Evolutionary conservation across 2,888 invertebrate species (phyloP).

Genomic region (Tetrapedia diversipes): DNA sequence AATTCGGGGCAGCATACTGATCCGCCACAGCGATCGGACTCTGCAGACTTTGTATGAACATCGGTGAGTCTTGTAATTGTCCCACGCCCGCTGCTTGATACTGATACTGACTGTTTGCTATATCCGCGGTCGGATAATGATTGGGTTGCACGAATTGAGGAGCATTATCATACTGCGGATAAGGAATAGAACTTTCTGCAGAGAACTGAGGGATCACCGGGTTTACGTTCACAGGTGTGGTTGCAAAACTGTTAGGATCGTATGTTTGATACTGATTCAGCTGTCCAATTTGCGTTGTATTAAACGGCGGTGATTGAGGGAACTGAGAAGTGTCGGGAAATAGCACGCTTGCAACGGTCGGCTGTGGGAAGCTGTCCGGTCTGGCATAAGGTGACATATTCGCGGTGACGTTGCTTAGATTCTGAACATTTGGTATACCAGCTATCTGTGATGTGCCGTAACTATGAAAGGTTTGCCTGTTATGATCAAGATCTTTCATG

Average conservation of each 20-base stretch:
- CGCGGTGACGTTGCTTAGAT: constrained; percentile 68
- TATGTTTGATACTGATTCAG: constrained; percentile 75
- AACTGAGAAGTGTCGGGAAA: constrained; percentile 75
- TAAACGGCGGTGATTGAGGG: constrained; percentile 74
- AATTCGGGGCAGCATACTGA: constrained; percentile 75
- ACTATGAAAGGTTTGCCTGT: constrained; percentile 69
- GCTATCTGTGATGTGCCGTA: constrained; percentile 71
- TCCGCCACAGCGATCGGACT: constrained; percentile 76
- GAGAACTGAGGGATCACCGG: constrained; percentile 75
- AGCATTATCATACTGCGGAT: constrained; percentile 74
- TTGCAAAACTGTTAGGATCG: constrained; percentile 73
- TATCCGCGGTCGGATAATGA: constrained; percentile 73
- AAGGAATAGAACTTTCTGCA: constrained; percentile 74
- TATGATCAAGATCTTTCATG: constrained; percentile 69
- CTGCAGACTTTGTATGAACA: constrained; percentile 76
- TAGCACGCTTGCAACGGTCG: constrained; percentile 72
- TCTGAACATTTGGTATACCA: constrained; percentile 70
- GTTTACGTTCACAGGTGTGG: constrained; percentile 74
- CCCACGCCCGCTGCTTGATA: constrained; percentile 71
- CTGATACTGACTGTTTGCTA: constrained; percentile 73
- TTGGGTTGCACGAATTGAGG: constrained; percentile 76
- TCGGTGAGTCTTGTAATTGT: constrained; percentile 75
- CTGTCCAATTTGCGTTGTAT: constrained; percentile 70
- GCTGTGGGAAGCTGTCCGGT: constrained; percentile 73
- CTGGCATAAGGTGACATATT: constrained; percentile 74